Base-by-base conservation (phyloP, 2,888 invertebrate genomes). In the Linhomoeus sp. region DNA sequence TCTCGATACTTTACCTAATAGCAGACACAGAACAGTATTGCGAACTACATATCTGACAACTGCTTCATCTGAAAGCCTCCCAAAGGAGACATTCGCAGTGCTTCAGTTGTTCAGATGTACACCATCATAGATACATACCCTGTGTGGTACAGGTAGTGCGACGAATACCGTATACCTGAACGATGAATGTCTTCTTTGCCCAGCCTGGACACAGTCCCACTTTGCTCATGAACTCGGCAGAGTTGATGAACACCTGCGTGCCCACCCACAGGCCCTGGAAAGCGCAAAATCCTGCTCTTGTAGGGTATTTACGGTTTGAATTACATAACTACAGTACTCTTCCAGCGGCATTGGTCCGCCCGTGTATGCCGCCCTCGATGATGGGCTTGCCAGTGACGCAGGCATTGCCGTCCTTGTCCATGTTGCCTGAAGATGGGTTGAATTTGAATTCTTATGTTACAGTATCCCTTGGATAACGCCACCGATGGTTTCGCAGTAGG, bases 361-460 rank as follows among this genome's bases (percentile, higher is more conserved):
- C 94, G 70, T 90, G 88, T 61, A 97, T 92, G 58, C 94, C 94
- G 54, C 94, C 94, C 61, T 81, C 69, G 66, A 88, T 86, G 61
- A 94, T 87, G 9, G 92, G 92, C 66, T 94, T 94, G 35, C 94
- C 94, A 7, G 94, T 94, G 43, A 90, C 85, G 69, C 90, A 92
- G 17, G 88, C 94, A 64, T 85, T 79, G 22, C 88, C 83, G 68
- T 97, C 92, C 63, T 94, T 83, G 65, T 92, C 88, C 26, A 26
- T 3, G 26, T 41, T 25, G 3, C 41, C 41, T 26, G 41, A 3
- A 15, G 9, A 19, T 12, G 9, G 9, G 12, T 29, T 29, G 7
- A 5, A 29, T 29, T 29, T 29, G 7, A 29, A 29, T 29, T 29
- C 12, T 12, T 9, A 29, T 9, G 12, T 5, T 5, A 12, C 37